Base-by-base conservation (phyloP, 2,113 vertebrate genomes). In the Paraplagusia blochii region DNA sequence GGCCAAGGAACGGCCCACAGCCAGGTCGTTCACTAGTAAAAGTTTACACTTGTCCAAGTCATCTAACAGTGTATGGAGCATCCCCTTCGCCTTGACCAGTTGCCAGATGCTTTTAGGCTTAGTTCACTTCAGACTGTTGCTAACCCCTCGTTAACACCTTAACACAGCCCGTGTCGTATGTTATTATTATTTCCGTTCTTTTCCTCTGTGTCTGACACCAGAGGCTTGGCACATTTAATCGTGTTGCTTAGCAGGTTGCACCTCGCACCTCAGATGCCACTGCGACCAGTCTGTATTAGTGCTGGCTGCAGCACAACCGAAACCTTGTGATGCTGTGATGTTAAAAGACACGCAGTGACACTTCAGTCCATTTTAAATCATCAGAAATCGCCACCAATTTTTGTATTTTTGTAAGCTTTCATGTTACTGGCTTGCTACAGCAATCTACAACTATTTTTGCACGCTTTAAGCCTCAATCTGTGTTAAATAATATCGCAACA, bases 181-280 rank as follows among this genome's bases (percentile, higher is more conserved):
- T 77, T 69, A 78, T 59, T 67, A 48, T 73, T 59, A 69, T 45
- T n/a, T 43, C n/a, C 52, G 61, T 48, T 40, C 13, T 66, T 53
- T 54, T 55, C 51, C 68, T 65, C 57, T 61, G 50, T 59, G 83
- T 81, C 80, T 88, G 79, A 68, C 85, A 81, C 76, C 67, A 71
- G 47, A 58, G 72, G 65, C 47, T 55, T 80, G 72, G 81, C 81
- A 76, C 15, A 60, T 56, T 66, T 4, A 17, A 57, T 64, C 68
- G 81, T 73, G 72, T 52, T 47, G 18, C n/a, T 51, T 59, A 72
- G 74, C 68, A 34, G 11, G 76, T 81, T 15, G 65, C n/a, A 33
- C 52, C 54, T 57, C 50, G 75, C 78, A 83, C 75, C 72, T 77
- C 45, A 38, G 6, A 53, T 34, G 62, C 62, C 64, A 62, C 58